These are phyloP conservation scores for Cantharis rustica DNA, from an alignment of 2,888 invertebrate genomes.

Conservation along the genomic window DNA sequence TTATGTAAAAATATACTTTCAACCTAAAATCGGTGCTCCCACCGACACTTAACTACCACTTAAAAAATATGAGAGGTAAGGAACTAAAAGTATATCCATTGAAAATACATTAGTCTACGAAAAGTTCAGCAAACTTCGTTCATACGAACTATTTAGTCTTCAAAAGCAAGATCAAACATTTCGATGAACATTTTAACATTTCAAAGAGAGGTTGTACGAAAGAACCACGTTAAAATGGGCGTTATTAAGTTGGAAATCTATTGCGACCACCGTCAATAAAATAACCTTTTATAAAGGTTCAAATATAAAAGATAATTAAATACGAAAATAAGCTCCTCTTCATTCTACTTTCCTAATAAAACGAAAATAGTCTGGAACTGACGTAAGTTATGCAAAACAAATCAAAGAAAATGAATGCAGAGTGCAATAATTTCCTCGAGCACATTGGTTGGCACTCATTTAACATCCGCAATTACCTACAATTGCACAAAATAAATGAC, in stretches of 20 bases:
- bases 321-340: background rate
- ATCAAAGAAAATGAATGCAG: background rate
- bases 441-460: background rate
- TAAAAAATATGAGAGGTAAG: background rate
- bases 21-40: background rate
- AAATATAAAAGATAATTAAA: background rate
- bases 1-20: background rate
- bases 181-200: background rate
- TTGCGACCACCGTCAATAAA: background rate
- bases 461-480: conserved; percentile 6
- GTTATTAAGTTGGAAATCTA: background rate
- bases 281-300: background rate
- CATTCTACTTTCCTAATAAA: background rate
- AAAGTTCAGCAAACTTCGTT: background rate
- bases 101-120: background rate
- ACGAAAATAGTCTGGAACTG: background rate
- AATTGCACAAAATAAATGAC: conserved; percentile 14
- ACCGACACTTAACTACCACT: background rate
- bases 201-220: background rate
- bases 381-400: background rate
- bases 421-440: background rate
- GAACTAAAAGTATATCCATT: background rate
- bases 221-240: background rate
- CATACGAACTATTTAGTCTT: background rate
- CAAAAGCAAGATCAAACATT: background rate